A percentile compares a stretch with the other conserved stretches of the same genome.
Evolutionary conservation across 2,113 vertebrate species (phyloP).

Genomic region (Alligator sinensis): DNA sequence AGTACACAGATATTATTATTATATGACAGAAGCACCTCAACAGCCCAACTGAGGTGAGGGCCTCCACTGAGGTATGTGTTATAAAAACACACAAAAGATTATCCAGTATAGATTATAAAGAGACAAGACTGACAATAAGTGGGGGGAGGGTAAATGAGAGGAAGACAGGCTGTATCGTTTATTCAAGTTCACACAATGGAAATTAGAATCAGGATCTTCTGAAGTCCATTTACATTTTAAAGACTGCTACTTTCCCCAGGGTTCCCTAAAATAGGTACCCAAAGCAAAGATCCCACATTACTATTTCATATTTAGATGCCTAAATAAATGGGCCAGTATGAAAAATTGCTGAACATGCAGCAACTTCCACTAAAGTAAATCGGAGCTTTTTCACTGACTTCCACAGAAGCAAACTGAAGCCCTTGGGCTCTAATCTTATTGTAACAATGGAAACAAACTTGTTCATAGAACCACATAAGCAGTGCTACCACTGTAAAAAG

Average conservation of each 20-base stretch:
- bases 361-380: neutral
- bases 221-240: neutral
- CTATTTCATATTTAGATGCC: neutral
- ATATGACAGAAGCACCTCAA: neutral
- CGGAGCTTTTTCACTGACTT: neutral
- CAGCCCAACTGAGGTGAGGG: neutral
- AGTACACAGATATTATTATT: rapidly evolving
- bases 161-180: neutral
- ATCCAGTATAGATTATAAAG: neutral
- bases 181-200: neutral
- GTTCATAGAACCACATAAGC: neutral
- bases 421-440: neutral
- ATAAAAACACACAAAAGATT: neutral
- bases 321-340: neutral
- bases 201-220: neutral
- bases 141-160: neutral
- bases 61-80: neutral
- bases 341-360: neutral
- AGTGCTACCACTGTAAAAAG: neutral
- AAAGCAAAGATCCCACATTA: neutral
- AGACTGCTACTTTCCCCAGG: neutral
- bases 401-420: neutral
- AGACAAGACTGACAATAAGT: neutral
- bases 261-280: neutral
- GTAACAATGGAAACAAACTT: neutral